Evolutionary conservation across 2,888 invertebrate genomes (phyloP), one percentile per base, ranked within the genome.

Genomic region (Yponomeuta evonymella): DNA sequence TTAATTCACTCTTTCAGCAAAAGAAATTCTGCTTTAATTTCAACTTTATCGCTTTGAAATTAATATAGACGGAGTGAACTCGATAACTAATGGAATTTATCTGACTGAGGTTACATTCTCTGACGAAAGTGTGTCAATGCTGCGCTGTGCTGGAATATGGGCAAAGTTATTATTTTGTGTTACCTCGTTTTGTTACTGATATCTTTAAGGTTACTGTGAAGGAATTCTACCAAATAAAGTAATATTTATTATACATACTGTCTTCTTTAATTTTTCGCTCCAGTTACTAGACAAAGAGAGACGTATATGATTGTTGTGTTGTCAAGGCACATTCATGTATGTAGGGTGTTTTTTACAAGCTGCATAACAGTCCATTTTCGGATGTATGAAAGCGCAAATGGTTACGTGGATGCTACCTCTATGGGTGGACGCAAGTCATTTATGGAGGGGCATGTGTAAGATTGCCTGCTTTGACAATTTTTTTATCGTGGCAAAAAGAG

Each of bases 171-270:
- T 33, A 33, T 29, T 65, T 30, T 29, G 65, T 65, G 65, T 65
- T 65, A 65, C 65, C 65, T 65, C 30, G 29, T 65, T 30, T 65
- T 65, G 65, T 65, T 65, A 65, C 65, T 12, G 29, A 65, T 58
- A 58, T 15, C 51, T 15, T 15, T 58, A 33, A 65, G 29, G 11
- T 65, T 65, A 77, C 79, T 78, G 77, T 78, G 75, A 82, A 79
- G 76, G 77, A 78, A 79, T 76, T 76, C 79, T 81, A 85, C 85
- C 85, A 85, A 86, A 85, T 86, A 86, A 81, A 83, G 12, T 58
- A 75, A 74, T 81, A 83, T 84, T 85, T 84, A 83, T 80, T 70
- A 65, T 58, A 51, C 2, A 65, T 58, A 58, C 15, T 15, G 51
- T 58, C 51, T 12, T 58, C 3, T 58, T 58, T 58, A 58, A 8